Evolutionary conservation across 2,797 vertebrate species (phyloP).

Genomic region (Myripristis jacobus): DNA sequence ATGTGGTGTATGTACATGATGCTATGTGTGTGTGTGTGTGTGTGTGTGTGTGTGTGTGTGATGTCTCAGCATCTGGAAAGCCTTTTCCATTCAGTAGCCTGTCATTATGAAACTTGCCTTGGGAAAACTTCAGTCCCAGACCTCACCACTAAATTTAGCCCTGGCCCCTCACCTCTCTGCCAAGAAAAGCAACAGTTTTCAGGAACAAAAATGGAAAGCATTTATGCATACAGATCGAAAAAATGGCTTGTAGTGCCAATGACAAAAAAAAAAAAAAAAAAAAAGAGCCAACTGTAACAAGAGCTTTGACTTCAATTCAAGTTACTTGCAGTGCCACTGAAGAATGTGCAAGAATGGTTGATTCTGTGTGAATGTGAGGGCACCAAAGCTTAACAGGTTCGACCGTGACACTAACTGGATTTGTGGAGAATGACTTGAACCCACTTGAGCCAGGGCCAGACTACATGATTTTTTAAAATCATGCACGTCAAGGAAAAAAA

Average conservation of each 20-base stretch:
- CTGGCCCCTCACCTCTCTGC: conserved; percentile 30
- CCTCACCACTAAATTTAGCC: conserved; percentile 66
- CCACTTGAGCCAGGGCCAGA: too few species aligned
- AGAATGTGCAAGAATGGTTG: conserved; percentile 14
- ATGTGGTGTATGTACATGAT: too few species aligned
- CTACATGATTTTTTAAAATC: too few species aligned
- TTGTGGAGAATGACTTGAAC: too few species aligned
- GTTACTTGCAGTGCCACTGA: conserved; percentile 25
- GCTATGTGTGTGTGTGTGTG: conserved; percentile 1
- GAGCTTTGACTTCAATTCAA: conserved; percentile 35
- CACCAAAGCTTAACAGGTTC: too few species aligned
- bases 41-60: conserved; percentile 11
- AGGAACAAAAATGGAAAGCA: conserved; percentile 41
- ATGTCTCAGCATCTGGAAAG: conserved; percentile 55
- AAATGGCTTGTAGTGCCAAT: conserved; percentile 2
- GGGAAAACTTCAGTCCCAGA: conserved; percentile 48
- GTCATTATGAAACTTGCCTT: conserved; percentile 67
- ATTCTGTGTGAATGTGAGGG: too few species aligned
- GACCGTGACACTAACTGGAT: too few species aligned
- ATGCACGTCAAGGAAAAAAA: too few species aligned
- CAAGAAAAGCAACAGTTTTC: conserved; percentile 55
- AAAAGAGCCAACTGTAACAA: conserved; percentile 36
- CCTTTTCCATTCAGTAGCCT: conserved; percentile 57
- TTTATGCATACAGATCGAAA: conserved; percentile 3
- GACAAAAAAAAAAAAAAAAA: conserved; percentile 18